Evolutionary conservation across 2,797 vertebrate genomes (phyloP).

Genomic region (Enteromius argenteus): DNA sequence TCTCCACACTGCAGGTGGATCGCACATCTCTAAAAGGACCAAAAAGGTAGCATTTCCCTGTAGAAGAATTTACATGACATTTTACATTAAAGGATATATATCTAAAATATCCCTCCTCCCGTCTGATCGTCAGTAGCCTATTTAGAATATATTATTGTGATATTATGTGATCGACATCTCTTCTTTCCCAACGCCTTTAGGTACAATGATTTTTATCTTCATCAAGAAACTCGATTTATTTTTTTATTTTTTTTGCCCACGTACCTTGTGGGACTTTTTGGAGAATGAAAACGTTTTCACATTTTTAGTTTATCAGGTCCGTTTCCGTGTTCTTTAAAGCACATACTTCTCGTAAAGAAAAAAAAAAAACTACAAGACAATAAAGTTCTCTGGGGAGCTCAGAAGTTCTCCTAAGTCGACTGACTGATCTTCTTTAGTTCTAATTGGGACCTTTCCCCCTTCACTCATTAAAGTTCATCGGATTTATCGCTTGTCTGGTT

Average conservation of each 20-base stretch:
- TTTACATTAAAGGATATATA: neutral
- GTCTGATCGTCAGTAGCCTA: neutral
- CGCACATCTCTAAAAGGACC: neutral
- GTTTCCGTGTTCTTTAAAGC: too few species aligned
- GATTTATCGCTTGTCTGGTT: neutral
- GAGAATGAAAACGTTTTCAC: neutral
- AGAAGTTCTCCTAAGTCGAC: neutral
- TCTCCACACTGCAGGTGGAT: constrained; percentile 9
- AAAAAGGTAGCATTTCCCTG: neutral
- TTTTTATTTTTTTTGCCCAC: neutral
- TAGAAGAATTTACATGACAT: neutral
- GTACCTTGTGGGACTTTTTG: neutral
- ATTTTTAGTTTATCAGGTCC: neutral
- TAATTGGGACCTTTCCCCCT: neutral
- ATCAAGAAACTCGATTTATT: neutral
- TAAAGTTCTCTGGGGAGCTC: neutral
- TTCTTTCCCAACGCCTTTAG: neutral
- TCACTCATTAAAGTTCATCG: neutral
- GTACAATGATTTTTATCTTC: neutral
- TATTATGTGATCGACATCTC: neutral
- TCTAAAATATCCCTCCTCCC: neutral
- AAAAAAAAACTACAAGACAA: neutral
- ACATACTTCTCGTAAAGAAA: neutral
- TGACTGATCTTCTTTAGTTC: neutral
- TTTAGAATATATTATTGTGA: neutral